phyloP scores from a whole-genome alignment of 2,888 invertebrate genomes.

The Limnephilus auricula region DNA sequence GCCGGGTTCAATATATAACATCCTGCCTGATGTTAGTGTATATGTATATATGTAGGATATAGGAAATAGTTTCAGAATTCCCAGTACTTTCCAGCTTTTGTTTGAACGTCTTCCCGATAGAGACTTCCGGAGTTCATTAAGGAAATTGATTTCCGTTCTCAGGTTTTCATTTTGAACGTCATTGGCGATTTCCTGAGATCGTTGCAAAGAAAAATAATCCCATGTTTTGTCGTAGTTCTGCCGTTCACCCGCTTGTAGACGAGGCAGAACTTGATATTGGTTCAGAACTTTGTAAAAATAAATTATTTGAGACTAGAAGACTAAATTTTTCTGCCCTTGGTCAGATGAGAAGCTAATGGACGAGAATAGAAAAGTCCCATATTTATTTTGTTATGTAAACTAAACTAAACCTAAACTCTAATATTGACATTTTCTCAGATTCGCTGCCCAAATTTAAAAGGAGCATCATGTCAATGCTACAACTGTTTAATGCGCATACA shows the following conservation, averaged over 20 bases:
- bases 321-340: not conserved
- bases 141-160: not conserved
- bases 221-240: not conserved
- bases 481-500: too few species aligned
- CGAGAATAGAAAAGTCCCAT: too few species aligned
- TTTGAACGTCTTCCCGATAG: not conserved
- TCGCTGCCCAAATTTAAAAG: too few species aligned
- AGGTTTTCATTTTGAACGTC: not conserved
- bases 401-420: too few species aligned
- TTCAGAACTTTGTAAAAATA: not conserved
- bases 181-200: not conserved
- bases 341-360: too few species aligned
- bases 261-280: not conserved
- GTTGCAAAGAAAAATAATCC: not conserved
- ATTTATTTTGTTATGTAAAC: too few species aligned
- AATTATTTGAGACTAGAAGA: not conserved
- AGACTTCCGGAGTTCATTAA: not conserved
- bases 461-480: too few species aligned
- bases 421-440: too few species aligned
- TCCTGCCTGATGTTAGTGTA: not conserved
- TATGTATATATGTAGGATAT: not conserved
- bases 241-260: not conserved
- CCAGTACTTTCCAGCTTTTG: not conserved
- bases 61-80: not conserved
- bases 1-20: not conserved